Evolutionary conservation across 2,888 invertebrate species (phyloP).

Genomic region (Patella caerulea): DNA sequence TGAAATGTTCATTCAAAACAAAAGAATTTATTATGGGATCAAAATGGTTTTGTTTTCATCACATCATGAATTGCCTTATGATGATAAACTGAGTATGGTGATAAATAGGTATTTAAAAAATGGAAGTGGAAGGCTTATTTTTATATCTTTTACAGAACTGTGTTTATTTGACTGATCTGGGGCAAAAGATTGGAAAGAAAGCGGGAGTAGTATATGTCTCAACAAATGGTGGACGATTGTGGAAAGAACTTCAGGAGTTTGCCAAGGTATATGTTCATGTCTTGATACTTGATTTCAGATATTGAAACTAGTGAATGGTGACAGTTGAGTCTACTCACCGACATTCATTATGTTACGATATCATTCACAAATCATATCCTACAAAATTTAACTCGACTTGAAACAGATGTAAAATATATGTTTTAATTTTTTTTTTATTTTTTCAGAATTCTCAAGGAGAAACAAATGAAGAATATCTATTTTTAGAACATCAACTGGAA

Average conservation of each 20-base stretch:
- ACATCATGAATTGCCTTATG: no score
- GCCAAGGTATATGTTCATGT: conserved; percentile 31
- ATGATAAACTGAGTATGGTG: background rate
- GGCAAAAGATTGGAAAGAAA: conserved; percentile 64
- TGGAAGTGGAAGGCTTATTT: conserved; percentile 34
- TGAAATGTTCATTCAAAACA: no score
- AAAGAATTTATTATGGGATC: no score
- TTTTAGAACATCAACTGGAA: conserved; percentile 68
- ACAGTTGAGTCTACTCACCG: no score
- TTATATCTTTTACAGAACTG: conserved; percentile 58
- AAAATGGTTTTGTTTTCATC: no score
- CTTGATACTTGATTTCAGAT: no score
- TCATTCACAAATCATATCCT: no score
- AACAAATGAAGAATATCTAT: conserved; percentile 63
- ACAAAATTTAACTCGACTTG: no score
- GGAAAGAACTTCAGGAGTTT: conserved; percentile 64
- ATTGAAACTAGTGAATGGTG: no score
- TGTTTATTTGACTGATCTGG: conserved; percentile 69
- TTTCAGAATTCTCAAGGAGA: background rate
- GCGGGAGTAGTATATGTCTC: conserved; percentile 67
- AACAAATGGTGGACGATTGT: conserved; percentile 57
- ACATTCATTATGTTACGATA: no score
- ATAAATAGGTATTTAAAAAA: conserved; percentile 32
- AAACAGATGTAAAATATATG: no score
- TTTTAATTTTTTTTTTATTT: background rate